A percentile compares a stretch with the other conserved stretches of the same genome.
phyloP scores from a whole-genome alignment of 2,797 vertebrate genomes.

The Telmatherina bonti region DNA sequence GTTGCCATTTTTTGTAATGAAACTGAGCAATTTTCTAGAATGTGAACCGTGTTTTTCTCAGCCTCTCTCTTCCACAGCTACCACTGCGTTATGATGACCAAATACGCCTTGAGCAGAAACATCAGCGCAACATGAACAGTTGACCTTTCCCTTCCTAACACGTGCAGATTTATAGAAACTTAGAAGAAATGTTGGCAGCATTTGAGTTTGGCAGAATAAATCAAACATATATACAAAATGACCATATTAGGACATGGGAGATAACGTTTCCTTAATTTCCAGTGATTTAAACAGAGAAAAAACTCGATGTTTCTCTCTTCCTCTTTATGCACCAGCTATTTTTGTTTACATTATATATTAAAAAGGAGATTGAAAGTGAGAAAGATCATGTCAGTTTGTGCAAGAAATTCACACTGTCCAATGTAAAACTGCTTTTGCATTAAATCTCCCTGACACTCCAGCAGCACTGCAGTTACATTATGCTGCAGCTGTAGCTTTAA shows the following conservation, averaged over 20 bases:
- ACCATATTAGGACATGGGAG: too few relatives aligned
- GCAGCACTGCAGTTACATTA: conserved; percentile 24
- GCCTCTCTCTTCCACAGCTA: conserved; percentile 68
- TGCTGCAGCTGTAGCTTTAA: conserved; percentile 25
- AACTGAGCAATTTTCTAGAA: conserved; percentile 21
- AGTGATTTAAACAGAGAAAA: too few relatives aligned
- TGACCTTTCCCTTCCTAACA: conserved; percentile 32
- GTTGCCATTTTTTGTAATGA: background rate
- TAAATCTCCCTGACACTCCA: background rate
- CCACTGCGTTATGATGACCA: conserved; percentile 17
- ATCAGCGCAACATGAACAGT: conserved; percentile 40
- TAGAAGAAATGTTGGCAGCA: background rate
- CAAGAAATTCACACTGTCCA: conserved; percentile 1
- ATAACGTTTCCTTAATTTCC: too few relatives aligned
- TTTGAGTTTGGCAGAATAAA: background rate
- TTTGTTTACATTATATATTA: background rate
- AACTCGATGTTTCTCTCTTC: background rate
- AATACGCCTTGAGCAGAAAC: conserved; percentile 32
- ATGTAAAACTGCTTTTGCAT: background rate
- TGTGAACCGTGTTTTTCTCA: conserved; percentile 35
- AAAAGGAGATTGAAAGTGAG: background rate
- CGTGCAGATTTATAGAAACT: background rate
- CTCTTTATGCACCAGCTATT: too few relatives aligned
- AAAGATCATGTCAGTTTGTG: background rate
- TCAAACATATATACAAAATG: background rate